These are phyloP conservation scores for Gymnarchus niloticus DNA, from an alignment of 2,113 vertebrate species.

Conservation along the genomic window DNA sequence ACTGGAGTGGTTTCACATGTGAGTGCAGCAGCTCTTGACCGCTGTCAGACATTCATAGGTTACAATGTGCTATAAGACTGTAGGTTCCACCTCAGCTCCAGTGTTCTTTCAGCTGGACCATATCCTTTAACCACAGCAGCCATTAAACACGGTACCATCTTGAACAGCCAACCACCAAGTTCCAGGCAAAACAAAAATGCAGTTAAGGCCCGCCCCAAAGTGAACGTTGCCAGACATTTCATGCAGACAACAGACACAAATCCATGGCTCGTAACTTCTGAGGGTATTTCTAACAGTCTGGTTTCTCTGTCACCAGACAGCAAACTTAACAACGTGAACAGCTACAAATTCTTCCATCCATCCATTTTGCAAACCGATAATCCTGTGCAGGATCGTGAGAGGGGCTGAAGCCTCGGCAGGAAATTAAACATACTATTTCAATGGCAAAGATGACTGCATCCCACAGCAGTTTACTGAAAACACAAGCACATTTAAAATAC, in stretches of 20 bases:
- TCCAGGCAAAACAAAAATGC: not conserved
- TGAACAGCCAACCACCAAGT: slow-evolving; percentile 7
- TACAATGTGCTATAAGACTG: not conserved
- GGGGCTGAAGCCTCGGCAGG: no score
- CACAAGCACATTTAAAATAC: not conserved
- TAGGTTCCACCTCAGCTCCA: not conserved
- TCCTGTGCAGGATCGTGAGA: no score
- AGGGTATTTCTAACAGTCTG: no score
- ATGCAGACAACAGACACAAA: no score
- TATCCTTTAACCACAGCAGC: slow-evolving; percentile 14
- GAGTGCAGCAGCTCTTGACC: not conserved
- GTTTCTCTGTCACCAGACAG: no score
- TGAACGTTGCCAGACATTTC: not conserved
- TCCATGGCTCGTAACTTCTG: no score
- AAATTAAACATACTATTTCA: not conserved
- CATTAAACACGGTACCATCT: not conserved
- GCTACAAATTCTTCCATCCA: no score
- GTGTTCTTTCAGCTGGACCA: not conserved
- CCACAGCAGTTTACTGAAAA: no score
- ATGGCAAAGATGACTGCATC: not conserved
- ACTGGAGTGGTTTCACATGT: not conserved
- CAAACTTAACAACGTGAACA: no score
- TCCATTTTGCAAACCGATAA: no score
- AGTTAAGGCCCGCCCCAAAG: not conserved
- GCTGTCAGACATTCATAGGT: no score